Evolutionary conservation across 2,797 vertebrate species (phyloP).

Genomic region (Dicrostonyx torquatus): DNA sequence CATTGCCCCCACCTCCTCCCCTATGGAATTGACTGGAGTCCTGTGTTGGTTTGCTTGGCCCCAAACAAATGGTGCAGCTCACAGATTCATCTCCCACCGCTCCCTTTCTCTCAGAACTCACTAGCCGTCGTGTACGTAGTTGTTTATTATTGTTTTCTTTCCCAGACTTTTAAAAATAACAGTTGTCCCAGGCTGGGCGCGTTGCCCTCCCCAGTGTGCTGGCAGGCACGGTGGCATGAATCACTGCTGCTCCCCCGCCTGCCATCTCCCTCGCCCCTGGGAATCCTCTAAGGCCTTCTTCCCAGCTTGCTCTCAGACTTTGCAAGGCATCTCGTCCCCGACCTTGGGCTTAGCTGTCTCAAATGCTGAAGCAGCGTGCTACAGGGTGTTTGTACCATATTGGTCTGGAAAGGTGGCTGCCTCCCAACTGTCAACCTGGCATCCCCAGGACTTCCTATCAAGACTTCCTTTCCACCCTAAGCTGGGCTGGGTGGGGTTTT

Average conservation of each 20-base stretch:
- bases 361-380: background rate
- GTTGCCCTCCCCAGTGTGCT: accelerated
- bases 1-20: background rate
- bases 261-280: background rate
- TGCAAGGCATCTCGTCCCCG: background rate
- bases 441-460: background rate
- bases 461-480: background rate
- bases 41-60: background rate
- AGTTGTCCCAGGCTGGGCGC: background rate
- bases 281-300: background rate
- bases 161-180: constrained; percentile 64
- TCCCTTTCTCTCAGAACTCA: background rate
- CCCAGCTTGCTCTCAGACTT: background rate
- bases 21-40: background rate
- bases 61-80: background rate
- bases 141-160: constrained; percentile 63
- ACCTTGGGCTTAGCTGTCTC: background rate
- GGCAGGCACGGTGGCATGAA: background rate
- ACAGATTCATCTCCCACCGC: constrained; percentile 30
- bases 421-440: background rate
- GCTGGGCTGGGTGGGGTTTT: background rate
- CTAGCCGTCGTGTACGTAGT: background rate
- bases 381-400: background rate
- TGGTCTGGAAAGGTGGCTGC: background rate
- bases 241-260: background rate